A percentile compares a stretch with the other conserved stretches of the same genome.
Conservation (phyloP, 2,113 vertebrate species). For the Balaeniceps rex region DNA sequence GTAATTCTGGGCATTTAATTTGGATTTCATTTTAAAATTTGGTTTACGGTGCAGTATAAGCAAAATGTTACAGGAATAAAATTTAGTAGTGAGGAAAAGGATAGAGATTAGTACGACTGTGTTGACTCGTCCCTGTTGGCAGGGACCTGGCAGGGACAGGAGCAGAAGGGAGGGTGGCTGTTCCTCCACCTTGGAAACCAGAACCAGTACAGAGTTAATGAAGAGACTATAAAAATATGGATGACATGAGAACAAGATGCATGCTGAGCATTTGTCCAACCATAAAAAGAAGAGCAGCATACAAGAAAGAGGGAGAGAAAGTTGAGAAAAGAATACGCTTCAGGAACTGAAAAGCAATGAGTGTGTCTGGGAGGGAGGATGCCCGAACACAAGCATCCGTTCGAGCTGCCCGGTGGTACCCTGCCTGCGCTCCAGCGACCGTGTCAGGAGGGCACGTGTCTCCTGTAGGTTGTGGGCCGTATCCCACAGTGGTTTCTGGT, state of each 20-base stretch:
- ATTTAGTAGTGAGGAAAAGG: not conserved
- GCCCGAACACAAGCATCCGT: too few relatives aligned
- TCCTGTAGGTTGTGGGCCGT: fast-evolving
- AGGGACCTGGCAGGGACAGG: not conserved
- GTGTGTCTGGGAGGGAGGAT: not conserved
- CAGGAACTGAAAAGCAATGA: not conserved
- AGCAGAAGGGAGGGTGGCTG: not conserved
- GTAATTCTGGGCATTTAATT: not conserved
- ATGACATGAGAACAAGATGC: not conserved
- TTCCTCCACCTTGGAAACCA: not conserved
- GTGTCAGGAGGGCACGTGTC: not conserved
- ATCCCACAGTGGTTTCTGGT: not conserved
- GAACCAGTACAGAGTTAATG: not conserved
- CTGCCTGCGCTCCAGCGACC: not conserved
- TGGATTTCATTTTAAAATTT: not conserved
- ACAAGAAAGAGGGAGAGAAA: too few relatives aligned
- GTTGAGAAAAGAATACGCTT: not conserved
- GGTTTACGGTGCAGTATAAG: not conserved
- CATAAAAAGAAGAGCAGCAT: not conserved
- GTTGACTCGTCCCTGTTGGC: not conserved
- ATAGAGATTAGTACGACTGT: fast-evolving
- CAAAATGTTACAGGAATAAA: not conserved
- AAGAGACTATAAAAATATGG: not conserved
- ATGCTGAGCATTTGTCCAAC: not conserved
- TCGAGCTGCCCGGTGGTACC: not conserved